Evolutionary conservation across 2,888 invertebrate species (phyloP), one percentile per base, ranked within the genome.

Genomic region (Allolobophora icterica): DNA sequence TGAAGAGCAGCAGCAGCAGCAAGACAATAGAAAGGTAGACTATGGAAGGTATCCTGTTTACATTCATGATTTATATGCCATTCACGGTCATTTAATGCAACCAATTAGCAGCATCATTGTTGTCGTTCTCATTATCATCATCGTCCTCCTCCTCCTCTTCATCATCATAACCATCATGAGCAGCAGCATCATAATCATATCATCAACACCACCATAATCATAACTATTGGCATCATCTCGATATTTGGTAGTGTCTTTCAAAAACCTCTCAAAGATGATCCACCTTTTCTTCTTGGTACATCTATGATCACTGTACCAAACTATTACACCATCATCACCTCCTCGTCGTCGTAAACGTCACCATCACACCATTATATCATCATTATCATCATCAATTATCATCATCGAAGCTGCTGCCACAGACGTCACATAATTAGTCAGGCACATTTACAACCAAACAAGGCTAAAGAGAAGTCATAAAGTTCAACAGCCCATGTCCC

Each of bases 301-400:
- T n/a, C n/a, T n/a, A 89, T 42, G 3, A 89, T 89, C 52, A 45
- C 24, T 15, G 11, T 89, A 33, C 21, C 33, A 6, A 89, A 40
- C 45, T 21, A 40, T n/a, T 11, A 45, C 45, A 40, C 38, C 38
- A 52, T 90, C 83, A 90, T 90, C 19, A 13, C 34, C 58, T 90
- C 90, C 6, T 90, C 90, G 4, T 34, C 35, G 33, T 90, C 90
- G 34, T 90, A 58, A 35, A 83, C 90, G 19, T 90, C 90, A 83
- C 83, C 90, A 83, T 83, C 90, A 38, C 38, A 38, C 38, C 38
- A 38, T 38, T 38, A 38, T 38, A 38, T 38, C 38, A 38, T 38
- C 38, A 38, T 38, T 38, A 38, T 38, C 38, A 38, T 38, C 38
- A 38, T 38, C 38, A 38, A 5, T 38, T 38, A 38, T 38, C 38